phyloP scores from a whole-genome alignment of 2,888 invertebrate genomes.

The Ichneumoninae sp. region DNA sequence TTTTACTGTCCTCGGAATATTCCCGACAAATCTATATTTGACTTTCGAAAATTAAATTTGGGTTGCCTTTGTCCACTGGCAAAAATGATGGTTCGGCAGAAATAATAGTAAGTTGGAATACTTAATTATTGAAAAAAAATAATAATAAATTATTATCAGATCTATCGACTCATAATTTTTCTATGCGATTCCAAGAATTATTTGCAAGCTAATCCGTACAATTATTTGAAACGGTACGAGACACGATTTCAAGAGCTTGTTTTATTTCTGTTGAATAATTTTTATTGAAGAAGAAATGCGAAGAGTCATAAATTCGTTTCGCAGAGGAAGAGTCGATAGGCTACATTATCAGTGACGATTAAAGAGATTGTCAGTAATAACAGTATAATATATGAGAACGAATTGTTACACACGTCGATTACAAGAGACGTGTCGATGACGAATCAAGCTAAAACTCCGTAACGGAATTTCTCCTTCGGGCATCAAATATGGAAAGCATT shows the following conservation, averaged over 20 bases:
- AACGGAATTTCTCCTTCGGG: slow-evolving; percentile 58
- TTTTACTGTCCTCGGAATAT: neutral
- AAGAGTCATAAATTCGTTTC: slow-evolving; percentile 5
- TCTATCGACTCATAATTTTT: neutral
- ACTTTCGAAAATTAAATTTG: slow-evolving; percentile 5
- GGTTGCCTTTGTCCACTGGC: neutral
- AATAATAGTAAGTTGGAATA: neutral
- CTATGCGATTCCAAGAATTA: neutral
- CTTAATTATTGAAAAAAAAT: neutral
- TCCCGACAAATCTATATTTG: neutral
- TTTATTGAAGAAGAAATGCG: neutral
- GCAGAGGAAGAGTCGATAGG: neutral
- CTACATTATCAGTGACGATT: slow-evolving; percentile 23
- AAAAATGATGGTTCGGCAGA: neutral
- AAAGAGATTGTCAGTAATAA: slow-evolving; percentile 39
- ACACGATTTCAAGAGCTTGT: neutral
- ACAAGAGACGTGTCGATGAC: slow-evolving; percentile 44
- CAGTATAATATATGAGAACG: slow-evolving; percentile 41
- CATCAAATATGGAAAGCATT: slow-evolving; percentile 57
- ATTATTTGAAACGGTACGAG: neutral
- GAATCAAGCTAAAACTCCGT: slow-evolving; percentile 42
- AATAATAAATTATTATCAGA: neutral
- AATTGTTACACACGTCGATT: slow-evolving; percentile 32
- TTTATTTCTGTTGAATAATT: neutral
- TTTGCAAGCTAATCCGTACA: neutral